Percentiles rank a stretch among this genome's conserved stretches.
phyloP scores from a whole-genome alignment of 2,797 vertebrate species.

The Rhinichthys osculus region DNA sequence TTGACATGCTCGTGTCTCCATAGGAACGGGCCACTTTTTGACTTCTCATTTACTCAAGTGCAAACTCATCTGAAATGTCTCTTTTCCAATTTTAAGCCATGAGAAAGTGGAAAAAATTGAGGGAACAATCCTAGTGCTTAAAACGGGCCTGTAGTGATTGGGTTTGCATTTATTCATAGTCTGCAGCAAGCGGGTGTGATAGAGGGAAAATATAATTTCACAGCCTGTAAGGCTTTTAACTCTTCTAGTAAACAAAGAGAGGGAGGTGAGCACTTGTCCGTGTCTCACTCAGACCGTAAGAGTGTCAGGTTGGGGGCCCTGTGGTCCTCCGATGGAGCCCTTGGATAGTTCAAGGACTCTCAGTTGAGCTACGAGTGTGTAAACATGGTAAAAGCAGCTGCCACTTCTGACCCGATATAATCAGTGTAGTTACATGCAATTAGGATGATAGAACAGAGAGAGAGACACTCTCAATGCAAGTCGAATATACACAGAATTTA shows the following conservation, averaged over 20 bases:
- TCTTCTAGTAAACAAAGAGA: slow-evolving; percentile 69
- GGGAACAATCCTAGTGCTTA: slow-evolving; percentile 17
- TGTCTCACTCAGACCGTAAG: slow-evolving; percentile 54
- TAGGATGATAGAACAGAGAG: slow-evolving; percentile 8
- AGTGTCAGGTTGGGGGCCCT: slow-evolving; percentile 30
- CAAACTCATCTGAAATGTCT: slow-evolving; percentile 31
- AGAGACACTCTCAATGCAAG: slow-evolving; percentile 36
- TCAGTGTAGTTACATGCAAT: slow-evolving; percentile 51
- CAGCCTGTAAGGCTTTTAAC: slow-evolving; percentile 74
- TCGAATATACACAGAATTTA: slow-evolving; percentile 23
- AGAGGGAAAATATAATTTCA: slow-evolving; percentile 70
- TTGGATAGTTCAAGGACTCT: slow-evolving; percentile 60
- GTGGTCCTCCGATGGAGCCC: slow-evolving; percentile 52
- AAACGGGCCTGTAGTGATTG: slow-evolving; percentile 21
- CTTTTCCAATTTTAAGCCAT: slow-evolving; percentile 11
- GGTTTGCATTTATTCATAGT: slow-evolving; percentile 37
- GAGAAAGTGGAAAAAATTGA: slow-evolving; percentile 20
- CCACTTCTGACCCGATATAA: slow-evolving; percentile 58
- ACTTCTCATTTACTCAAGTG: slow-evolving; percentile 37
- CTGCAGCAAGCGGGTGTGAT: slow-evolving; percentile 5
- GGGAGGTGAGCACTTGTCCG: slow-evolving; percentile 53
- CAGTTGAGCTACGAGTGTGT: slow-evolving; percentile 57
- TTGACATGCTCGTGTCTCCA: slow-evolving; percentile 27
- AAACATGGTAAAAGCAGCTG: slow-evolving; percentile 64
- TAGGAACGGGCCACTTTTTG: slow-evolving; percentile 40